Conservation (phyloP, 2,113 vertebrate genomes). For the Pogonocichla stellata region DNA sequence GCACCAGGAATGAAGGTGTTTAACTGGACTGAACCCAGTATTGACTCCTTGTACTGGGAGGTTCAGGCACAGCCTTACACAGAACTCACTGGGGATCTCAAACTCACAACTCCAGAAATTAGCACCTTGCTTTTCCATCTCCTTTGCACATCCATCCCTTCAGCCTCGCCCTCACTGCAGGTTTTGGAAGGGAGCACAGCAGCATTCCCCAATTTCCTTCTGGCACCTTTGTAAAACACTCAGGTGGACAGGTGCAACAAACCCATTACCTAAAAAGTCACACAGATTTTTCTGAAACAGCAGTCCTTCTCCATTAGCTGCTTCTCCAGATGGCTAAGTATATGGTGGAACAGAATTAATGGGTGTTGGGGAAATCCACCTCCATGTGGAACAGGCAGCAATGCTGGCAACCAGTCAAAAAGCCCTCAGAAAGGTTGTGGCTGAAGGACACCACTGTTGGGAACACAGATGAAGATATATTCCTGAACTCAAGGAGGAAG, state of each 20-base stretch:
- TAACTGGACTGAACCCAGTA: background rate
- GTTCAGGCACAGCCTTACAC: background rate
- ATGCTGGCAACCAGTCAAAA: conserved; percentile 11
- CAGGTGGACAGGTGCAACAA: background rate
- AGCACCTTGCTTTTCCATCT: background rate
- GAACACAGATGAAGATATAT: conserved; percentile 20
- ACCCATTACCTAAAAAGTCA: background rate
- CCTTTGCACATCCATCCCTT: background rate
- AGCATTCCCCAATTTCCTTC: background rate
- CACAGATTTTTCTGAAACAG: background rate
- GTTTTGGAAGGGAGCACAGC: background rate
- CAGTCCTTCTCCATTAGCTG: background rate
- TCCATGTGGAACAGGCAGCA: conserved; percentile 1
- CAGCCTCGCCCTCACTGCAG: fast-evolving
- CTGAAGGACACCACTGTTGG: conserved; percentile 51
- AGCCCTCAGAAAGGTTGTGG: conserved; percentile 29
- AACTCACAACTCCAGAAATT: background rate
- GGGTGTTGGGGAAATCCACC: conserved; percentile 24
- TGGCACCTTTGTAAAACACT: background rate
- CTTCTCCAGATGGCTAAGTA: conserved; percentile 71
- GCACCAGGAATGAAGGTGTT: background rate
- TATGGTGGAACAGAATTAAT: conserved; percentile 46
- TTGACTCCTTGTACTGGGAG: fast-evolving
- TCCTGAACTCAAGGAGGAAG: conserved; percentile 43
- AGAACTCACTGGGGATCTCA: background rate